These are phyloP conservation scores for Sceloporus undulatus DNA, from an alignment of 2,113 vertebrate species.

Conservation along the genomic window DNA sequence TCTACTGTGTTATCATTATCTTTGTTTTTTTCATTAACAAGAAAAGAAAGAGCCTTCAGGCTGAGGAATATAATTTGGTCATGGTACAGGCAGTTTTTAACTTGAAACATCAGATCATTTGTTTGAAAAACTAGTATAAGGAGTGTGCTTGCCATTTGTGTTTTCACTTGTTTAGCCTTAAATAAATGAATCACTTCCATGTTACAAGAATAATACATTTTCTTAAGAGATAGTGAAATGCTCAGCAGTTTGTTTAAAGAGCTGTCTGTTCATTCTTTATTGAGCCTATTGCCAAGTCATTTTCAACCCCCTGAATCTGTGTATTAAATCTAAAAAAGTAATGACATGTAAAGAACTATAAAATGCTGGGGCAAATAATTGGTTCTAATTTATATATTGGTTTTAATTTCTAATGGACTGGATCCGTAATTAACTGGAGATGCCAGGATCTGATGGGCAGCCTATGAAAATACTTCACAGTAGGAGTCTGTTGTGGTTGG, in stretches of 20 bases:
- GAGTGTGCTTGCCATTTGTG: neutral
- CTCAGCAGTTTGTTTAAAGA: conserved; percentile 27
- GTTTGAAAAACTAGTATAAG: conserved; percentile 3
- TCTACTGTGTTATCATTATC: neutral
- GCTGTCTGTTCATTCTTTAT: conserved; percentile 12
- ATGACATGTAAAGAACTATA: too few species aligned
- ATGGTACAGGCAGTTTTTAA: neutral
- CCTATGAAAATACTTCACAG: too few species aligned
- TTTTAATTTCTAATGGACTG: too few species aligned
- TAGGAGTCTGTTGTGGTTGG: too few species aligned
- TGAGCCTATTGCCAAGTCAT: neutral
- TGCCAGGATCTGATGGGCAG: too few species aligned
- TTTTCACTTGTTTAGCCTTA: neutral
- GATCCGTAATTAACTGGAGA: neutral
- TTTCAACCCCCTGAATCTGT: neutral
- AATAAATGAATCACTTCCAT: neutral
- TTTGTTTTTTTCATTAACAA: neutral
- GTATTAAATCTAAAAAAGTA: neutral
- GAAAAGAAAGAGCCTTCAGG: neutral
- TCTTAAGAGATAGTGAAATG: conserved; percentile 1
- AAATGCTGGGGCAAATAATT: too few species aligned
- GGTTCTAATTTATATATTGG: too few species aligned
- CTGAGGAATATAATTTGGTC: neutral
- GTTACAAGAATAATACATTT: neutral
- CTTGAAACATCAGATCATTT: neutral